Evolutionary conservation across 1,140 invertebrate genomes (phyloP), one percentile per base, ranked within the genome.

Genomic region (Potamilus streckersoni): DNA sequence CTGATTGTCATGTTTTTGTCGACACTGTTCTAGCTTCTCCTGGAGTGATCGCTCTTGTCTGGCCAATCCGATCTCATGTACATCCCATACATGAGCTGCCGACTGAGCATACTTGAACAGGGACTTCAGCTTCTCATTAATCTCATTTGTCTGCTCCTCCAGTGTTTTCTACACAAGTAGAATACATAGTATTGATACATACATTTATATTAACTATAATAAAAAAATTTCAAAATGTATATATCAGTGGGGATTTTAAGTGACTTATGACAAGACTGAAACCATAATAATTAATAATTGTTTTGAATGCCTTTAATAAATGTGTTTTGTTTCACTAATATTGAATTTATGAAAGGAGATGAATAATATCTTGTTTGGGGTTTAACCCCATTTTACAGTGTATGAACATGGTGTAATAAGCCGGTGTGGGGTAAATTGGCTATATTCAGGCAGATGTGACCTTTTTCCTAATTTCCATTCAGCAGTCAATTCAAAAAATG

Each of bases 91-190:
- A 74, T 90, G 88, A 2, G 88, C 87, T n/a, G 83, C 80, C 2
- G 87, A 87, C 74, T 90, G 89, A 23, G 84, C 76, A 81, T 83
- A 89, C 80, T 88, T 90, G 75, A 89, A 90, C 64, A 90, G 69
- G 3, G 82, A 81, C 59, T 85, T 85, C 31, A 90, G 71, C 69
- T 85, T 75, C 49, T 84, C 79, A 23, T 82, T 81, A 31, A 85
- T 80, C 49, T 74, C 58, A n/a, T 79, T 80, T 64, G 80, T 85
- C 56, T 89, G 85, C 55, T 84, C 77, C 62, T 89, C 87, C 14
- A 88, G 71, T 8, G 77, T 66, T 83, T 82, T 88, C 89, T 90
- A 74, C 14, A 74, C 79, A 12, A 38, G 62, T 69, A 79, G 60
- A 58, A 76, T 49, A 49, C 38, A 8, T 6, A 49, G 4, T 49